Evolutionary conservation across 2,888 invertebrate genomes (phyloP), one percentile per base, ranked within the genome.

Genomic region (Melinopterus prodromus): DNA sequence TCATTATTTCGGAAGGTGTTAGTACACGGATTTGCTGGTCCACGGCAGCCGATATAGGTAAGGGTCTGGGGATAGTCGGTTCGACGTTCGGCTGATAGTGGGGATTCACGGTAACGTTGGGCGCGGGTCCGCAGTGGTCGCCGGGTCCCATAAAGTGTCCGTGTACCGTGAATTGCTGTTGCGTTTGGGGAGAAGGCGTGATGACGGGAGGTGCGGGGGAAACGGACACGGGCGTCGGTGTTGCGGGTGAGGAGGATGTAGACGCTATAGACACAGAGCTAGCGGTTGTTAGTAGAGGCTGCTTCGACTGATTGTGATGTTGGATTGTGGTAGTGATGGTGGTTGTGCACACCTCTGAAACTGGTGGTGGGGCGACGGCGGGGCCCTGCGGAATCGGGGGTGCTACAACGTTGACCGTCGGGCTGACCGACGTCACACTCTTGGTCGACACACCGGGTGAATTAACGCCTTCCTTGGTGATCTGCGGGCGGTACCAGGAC

Each of bases 1-100:
- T 94, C 96, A 96, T 96, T 90, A 96, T 96, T 93, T 96, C 96
- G 87, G 95, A 95, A 88, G 96, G 96, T 88, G 96, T 96, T 90
- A 96, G 93, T 91, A 96, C 96, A 90, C 96, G 94, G 90, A 96
- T 96, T 91, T 95, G 95, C 91, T 95, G 95, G 91, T 96, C 95
- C 86, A 91, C 90, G 84, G 91, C 88, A 35, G 84, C 82, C 53
- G 79, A 69, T 69, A 79, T 69, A 12, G 84, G 82, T 15, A 79
- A 78, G 14, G 85, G 83, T 76, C 81, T 71, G 37, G 82, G 82
- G 16, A 26, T 26, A 26, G 38, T 70, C 6, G 78, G 53, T 16
- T 79, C 76, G 36, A 74, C 76, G 76, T 78, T 83, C 16, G 85
- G 87, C 81, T 89, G 89, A 81, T 90, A 90, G 76, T 90, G 91